A percentile compares a stretch with the other conserved stretches of the same genome.
Evolutionary conservation across 1,140 invertebrate species (phyloP).

Genomic region (Microplitis demolitor): DNA sequence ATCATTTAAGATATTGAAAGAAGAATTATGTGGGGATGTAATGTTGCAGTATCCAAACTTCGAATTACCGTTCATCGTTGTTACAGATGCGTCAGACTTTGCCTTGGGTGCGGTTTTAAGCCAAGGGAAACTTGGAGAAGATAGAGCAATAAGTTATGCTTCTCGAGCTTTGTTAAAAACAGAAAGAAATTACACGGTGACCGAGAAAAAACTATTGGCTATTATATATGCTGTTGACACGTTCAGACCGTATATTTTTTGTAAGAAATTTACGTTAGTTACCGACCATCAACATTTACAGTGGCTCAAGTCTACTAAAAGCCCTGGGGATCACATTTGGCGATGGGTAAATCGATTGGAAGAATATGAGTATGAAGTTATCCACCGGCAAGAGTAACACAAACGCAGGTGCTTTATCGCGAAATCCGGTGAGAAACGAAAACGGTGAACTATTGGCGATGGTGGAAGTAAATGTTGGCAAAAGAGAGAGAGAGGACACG

Average conservation of each 20-base stretch:
- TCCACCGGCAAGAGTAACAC: slow-evolving; percentile 38
- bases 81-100: slow-evolving; percentile 28
- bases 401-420: slow-evolving; percentile 47
- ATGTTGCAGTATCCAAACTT: slow-evolving; percentile 38
- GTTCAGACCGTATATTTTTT: slow-evolving; percentile 56
- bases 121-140: slow-evolving; percentile 30
- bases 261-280: too few species aligned
- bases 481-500: background rate
- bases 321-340: slow-evolving; percentile 41
- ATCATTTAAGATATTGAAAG: background rate
- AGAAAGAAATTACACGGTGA: background rate
- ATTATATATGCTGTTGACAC: slow-evolving; percentile 53
- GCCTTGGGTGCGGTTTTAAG: slow-evolving; percentile 32
- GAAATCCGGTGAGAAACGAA: slow-evolving; percentile 1
- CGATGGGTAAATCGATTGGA: slow-evolving; percentile 61
- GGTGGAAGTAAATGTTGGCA: too few species aligned
- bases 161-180: background rate
- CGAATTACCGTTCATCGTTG: slow-evolving; percentile 33
- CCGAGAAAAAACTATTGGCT: slow-evolving; percentile 44
- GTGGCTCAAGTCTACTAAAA: too few species aligned
- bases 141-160: slow-evolving; percentile 36
- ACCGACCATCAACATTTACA: too few species aligned
- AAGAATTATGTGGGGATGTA: slow-evolving; percentile 23
- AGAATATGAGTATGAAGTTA: too few species aligned
- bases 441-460: background rate